Conservation (phyloP, 1,140 invertebrate species). For the Drusus annulatus region DNA sequence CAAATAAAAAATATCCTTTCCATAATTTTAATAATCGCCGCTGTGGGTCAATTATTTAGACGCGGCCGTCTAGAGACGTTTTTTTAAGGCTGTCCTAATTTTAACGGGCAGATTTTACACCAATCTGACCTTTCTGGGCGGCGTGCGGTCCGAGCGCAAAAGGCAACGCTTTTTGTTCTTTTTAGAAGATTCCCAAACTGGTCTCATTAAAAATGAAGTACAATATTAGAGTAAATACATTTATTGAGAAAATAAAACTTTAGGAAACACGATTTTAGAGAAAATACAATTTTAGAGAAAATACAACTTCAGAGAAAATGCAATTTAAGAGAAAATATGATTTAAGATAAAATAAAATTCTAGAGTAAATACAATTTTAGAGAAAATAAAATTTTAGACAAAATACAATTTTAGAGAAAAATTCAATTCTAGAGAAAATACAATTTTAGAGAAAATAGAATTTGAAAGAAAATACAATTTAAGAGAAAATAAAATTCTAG, state of each 20-base stretch:
- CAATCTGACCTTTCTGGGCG: slow-evolving; percentile 53
- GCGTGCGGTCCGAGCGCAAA: slow-evolving; percentile 51
- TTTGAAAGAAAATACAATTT: too few species aligned
- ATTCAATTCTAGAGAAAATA: too few species aligned
- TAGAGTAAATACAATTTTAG: too few species aligned
- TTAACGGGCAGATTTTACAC: slow-evolving; percentile 58
- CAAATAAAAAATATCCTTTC: slow-evolving; percentile 52
- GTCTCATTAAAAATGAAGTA: too few species aligned
- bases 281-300: neutral
- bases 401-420: too few species aligned
- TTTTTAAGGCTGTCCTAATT: slow-evolving; percentile 56
- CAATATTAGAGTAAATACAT: neutral
- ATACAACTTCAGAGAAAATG: too few species aligned
- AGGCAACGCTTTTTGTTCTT: slow-evolving; percentile 38
- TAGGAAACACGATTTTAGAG: neutral
- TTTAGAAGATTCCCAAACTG: slow-evolving; percentile 8
- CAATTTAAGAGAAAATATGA: too few species aligned
- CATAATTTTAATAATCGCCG: slow-evolving; percentile 57
- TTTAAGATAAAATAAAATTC: too few species aligned
- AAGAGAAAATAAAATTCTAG: too few species aligned
- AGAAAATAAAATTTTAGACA: too few species aligned
- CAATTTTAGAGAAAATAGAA: too few species aligned
- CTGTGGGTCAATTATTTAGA: slow-evolving; percentile 57
- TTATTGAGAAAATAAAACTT: neutral
- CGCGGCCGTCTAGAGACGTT: slow-evolving; percentile 31